Base-by-base conservation (phyloP, 1,140 invertebrate genomes). In the Zaprionus davidi region DNA sequence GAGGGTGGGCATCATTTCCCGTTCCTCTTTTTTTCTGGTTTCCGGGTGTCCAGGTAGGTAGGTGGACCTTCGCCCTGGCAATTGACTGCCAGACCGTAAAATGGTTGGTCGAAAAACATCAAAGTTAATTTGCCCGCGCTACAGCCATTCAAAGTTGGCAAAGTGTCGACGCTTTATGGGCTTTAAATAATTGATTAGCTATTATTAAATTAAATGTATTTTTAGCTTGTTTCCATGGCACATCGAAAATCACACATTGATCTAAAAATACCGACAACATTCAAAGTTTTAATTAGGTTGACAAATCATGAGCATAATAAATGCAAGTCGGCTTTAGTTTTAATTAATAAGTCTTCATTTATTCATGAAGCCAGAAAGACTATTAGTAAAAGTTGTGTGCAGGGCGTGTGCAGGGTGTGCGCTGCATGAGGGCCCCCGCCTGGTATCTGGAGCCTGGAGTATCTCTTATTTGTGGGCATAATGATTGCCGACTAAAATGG, bases 41-140 rank as follows among this genome's bases (percentile, higher is more conserved):
- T 51, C 46, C 20, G 13, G 20, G 20, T 51, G 1, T 1, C 46
- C n/a, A 46, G 41, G 6, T 46, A 24, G 3, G 46, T 51, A n/a
- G 46, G 24, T 60, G 6, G 51, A n/a, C 22, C 24, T 55, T 69
- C 17, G 38, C 65, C 55, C 56, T 36, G 70, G 44, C 44, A 66
- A 76, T 63, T 81, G 53, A 75, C 53, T 53, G 59, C 75, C 71
- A 84, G 75, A 84, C 82, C 75, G 75, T 67, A 58, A 66, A 66
- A 66, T 56, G 53, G 38, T 53, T 56, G 64, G 51, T 56, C 63
- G 34, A 56, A 70, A 56, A 65, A 81, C 78, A 84, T 85, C 81
- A 84, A 84, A 84, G 73, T 49, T 58, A 59, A 64, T 66, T 76
- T 71, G 13, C 31, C 31, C 34, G 9, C 56, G 12, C 11, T 46